Base-by-base conservation (phyloP, 1,140 invertebrate genomes). In the Drosophila bipectinata region DNA sequence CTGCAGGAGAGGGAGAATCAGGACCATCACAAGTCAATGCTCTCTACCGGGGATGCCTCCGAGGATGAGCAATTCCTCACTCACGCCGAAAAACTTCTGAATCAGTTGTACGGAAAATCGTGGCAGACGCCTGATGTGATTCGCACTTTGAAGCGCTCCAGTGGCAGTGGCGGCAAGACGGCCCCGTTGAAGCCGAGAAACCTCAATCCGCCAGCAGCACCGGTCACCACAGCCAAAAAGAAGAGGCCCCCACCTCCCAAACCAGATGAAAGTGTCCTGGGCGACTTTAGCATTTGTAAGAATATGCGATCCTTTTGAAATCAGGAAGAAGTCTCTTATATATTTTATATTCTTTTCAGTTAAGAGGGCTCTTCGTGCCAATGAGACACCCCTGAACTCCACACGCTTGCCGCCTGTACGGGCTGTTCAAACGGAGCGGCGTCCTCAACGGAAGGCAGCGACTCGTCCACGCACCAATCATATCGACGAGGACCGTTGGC, bases 81-180 rank as follows among this genome's bases (percentile, higher is more conserved):
- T 0, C 62, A 90, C 0, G 93, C 92, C 32, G 91, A 91, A 21
- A 90, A 93, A 73, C 91, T 94, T 34, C 81, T 94, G 12, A 93
- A 93, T 49, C 90, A 93, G 72, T 73, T 94, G 4, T 94, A 94
- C 77, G 93, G 93, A 0, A 84, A 78, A 58, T 52, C 87, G 1
- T 94, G 93, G 93, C 91, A 93, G 63, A 93, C 79, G 44, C 92
- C 77, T 61, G 89, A 88, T 90, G 91, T 82, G 7, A 78, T 77
- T 24, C 64, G 57, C 6, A 91, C 74, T 8, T 52, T 91, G 0
- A 90, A 90, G 49, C 80, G 83, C 0, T 68, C 73, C 24, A 89
- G 75, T 26, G 67, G 68, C 26, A 79, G 71, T 10, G 73, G 73
- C 6, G 73, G 64, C 26, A 84, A 81, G 30, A 28, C 24, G 7